Percentiles rank a stretch among this genome's conserved stretches.
phyloP scores from a whole-genome alignment of 2,113 vertebrate genomes.

The Progne subis region DNA sequence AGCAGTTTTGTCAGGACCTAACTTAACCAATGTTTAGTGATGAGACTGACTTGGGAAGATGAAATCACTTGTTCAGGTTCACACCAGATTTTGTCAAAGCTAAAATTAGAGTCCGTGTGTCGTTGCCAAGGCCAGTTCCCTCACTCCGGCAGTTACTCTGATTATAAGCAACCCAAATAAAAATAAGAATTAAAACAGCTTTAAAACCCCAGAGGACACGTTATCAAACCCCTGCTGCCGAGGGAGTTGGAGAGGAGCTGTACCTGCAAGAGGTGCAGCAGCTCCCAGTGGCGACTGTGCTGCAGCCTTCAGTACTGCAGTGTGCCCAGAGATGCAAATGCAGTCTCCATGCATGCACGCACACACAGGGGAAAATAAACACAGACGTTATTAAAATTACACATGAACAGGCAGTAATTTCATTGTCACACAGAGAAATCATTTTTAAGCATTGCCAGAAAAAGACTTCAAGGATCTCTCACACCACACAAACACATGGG shows the following conservation, averaged over 20 bases:
- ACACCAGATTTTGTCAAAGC: not conserved
- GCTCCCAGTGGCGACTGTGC: not conserved
- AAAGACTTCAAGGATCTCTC: conserved; percentile 3
- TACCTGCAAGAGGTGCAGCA: not conserved
- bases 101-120: not conserved
- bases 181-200: not conserved
- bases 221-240: not conserved
- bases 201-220: not conserved
- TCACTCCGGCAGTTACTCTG: not conserved
- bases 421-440: conserved; percentile 9
- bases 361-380: not conserved
- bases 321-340: not conserved
- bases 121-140: not conserved
- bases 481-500: not conserved
- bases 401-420: not conserved
- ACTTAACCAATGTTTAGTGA: not conserved
- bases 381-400: not conserved
- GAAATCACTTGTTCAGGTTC: not conserved
- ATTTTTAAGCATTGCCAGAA: conserved; percentile 9
- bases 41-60: not conserved
- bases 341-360: not conserved
- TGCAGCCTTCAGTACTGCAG: not conserved
- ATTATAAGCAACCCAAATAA: not conserved
- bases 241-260: not conserved
- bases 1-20: not conserved